A percentile compares a stretch with the other conserved stretches of the same genome.
These are phyloP conservation scores for Myoxocephalus aenaeus DNA, from an alignment of 2,797 vertebrate species.

Conservation along the genomic window DNA sequence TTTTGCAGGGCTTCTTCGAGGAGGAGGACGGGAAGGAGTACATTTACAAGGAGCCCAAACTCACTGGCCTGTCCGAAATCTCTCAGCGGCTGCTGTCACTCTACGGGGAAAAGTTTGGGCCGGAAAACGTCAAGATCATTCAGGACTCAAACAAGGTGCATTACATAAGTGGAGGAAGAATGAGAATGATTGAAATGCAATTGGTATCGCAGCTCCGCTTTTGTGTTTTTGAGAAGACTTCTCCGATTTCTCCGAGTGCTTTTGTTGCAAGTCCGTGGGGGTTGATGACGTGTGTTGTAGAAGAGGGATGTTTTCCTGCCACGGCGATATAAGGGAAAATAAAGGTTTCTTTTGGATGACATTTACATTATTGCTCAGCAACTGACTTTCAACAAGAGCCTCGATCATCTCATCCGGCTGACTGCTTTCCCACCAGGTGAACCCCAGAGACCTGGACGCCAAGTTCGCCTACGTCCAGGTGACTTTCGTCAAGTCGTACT, in stretches of 20 bases:
- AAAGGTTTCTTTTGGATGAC: not conserved
- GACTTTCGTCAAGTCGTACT: conserved; percentile 95
- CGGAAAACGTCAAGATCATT: conserved; percentile 94
- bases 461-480: conserved; percentile 96
- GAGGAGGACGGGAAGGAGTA: conserved; percentile 98
- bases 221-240: conserved; percentile 42
- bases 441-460: conserved; percentile 91
- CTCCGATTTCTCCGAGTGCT: not conserved
- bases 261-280: not conserved
- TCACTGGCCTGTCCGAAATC: conserved; percentile 96
- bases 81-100: conserved; percentile 93
- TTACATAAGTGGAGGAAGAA: not conserved
- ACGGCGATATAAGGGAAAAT: not conserved
- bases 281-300: too few relatives aligned
- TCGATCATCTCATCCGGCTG: not conserved
- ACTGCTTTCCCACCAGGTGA: conserved; percentile 79
- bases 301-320: not conserved
- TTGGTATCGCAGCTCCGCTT: not conserved
- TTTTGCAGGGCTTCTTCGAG: conserved; percentile 93
- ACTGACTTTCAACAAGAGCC: not conserved
- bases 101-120: conserved; percentile 96
- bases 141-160: conserved; percentile 98
- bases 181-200: not conserved
- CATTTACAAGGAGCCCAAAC: conserved; percentile 98
- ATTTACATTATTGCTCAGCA: not conserved